These are phyloP conservation scores for Thaumetopoea pityocampa DNA, from an alignment of 1,140 invertebrate species.

Conservation along the genomic window DNA sequence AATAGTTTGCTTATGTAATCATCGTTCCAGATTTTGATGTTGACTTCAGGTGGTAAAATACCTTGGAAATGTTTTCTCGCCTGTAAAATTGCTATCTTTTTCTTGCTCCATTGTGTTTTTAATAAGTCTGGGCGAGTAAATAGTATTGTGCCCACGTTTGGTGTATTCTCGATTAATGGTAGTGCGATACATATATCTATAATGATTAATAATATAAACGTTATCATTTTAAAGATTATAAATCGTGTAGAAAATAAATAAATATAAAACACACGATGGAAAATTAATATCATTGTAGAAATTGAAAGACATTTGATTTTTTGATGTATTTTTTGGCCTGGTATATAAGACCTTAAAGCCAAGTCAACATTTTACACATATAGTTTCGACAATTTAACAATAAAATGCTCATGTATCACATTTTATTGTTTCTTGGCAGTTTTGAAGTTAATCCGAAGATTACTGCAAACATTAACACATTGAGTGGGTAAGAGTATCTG, in stretches of 20 bases:
- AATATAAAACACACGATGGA: constrained; percentile 35
- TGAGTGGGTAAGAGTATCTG: no score
- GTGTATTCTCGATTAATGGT: constrained; percentile 3
- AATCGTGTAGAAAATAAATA: constrained; percentile 52
- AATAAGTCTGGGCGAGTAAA: constrained; percentile 31
- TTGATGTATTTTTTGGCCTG: no score
- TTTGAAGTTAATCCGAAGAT: no score
- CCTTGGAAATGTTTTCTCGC: constrained; percentile 43
- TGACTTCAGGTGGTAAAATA: constrained; percentile 32
- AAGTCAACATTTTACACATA: no score
- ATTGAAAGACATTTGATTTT: no score
- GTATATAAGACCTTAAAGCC: no score
- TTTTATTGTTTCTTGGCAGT: no score
- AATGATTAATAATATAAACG: constrained; percentile 19
- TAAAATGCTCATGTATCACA: no score
- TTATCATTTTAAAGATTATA: constrained; percentile 31
- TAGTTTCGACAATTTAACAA: no score
- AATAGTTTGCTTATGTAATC: constrained; percentile 38
- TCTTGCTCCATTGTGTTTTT: constrained; percentile 32
- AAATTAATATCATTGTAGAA: no score
- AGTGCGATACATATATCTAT: constrained; percentile 10
- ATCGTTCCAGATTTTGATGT: constrained; percentile 31
- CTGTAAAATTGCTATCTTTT: constrained; percentile 34
- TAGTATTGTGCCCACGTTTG: constrained; percentile 51
- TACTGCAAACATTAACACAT: no score